phyloP scores from a whole-genome alignment of 2,888 invertebrate species.

The Ernsta delagoae region DNA sequence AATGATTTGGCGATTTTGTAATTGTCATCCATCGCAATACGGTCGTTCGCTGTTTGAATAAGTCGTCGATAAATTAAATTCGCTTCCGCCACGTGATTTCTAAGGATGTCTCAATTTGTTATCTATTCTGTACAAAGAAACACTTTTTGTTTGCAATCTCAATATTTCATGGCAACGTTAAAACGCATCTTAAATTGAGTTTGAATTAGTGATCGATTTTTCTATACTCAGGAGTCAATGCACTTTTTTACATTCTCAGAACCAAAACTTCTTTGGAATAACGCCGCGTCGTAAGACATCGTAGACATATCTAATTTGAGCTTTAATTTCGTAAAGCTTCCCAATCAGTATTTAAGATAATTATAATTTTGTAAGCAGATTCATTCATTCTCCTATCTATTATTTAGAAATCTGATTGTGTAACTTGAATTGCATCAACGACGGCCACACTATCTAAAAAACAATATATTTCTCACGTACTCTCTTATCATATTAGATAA shows the following conservation, averaged over 20 bases:
- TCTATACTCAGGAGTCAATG: background rate
- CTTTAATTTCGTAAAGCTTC: no score
- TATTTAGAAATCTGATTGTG: background rate
- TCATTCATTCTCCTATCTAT: background rate
- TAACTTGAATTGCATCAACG: slow-evolving; percentile 8
- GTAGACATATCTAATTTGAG: no score
- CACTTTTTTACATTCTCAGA: background rate
- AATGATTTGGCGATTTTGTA: slow-evolving; percentile 51
- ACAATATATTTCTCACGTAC: slow-evolving; percentile 54
- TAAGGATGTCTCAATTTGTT: slow-evolving; percentile 81
- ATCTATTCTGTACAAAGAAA: slow-evolving; percentile 61
- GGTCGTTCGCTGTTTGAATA: slow-evolving; percentile 72
- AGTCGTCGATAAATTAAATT: slow-evolving; percentile 83
- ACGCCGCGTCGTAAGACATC: background rate
- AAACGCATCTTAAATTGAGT: slow-evolving; percentile 20
- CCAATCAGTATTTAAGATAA: background rate
- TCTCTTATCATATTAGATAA: slow-evolving; percentile 44
- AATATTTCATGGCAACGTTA: slow-evolving; percentile 4
- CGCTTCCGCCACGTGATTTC: slow-evolving; percentile 79
- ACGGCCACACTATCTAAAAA: slow-evolving; percentile 8
- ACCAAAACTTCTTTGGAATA: background rate
- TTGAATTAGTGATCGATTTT: slow-evolving; percentile 7
- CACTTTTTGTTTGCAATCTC: slow-evolving; percentile 14
- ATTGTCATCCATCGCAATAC: slow-evolving; percentile 74
- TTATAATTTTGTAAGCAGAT: background rate